Percentiles rank a stretch among this genome's conserved stretches.
These are phyloP conservation scores for Cyrtodaria siliqua DNA, from an alignment of 2,888 invertebrate species.

Conservation along the genomic window DNA sequence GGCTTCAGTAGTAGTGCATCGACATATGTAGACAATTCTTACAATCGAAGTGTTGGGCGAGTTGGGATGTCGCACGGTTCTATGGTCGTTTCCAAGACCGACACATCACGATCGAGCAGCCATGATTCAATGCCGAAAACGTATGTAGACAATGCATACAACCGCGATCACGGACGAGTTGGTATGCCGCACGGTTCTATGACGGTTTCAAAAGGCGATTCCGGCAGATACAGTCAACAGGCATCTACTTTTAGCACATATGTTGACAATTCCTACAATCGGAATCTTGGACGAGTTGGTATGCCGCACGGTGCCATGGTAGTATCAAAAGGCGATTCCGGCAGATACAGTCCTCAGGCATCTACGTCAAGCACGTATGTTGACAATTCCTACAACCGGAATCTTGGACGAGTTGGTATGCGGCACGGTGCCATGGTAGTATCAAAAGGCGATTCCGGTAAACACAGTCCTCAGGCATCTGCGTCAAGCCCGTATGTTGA, in stretches of 20 bases:
- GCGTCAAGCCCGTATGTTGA: constrained; percentile 24
- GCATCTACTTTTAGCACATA: constrained; percentile 10
- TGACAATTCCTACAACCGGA: constrained; percentile 52
- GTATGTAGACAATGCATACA: constrained; percentile 42
- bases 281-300: constrained; percentile 53
- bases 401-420: constrained; percentile 51
- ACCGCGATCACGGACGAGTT: constrained; percentile 32
- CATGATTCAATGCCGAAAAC: constrained; percentile 7
- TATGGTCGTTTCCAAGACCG: too few species aligned
- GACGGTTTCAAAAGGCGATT: constrained; percentile 19
- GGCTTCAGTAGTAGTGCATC: too few species aligned
- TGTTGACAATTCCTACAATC: constrained; percentile 52
- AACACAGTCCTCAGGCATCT: not conserved
- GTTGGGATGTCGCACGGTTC: constrained; percentile 10
- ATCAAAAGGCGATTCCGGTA: constrained; percentile 12
- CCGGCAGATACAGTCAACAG: too few species aligned
- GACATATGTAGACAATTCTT: too few species aligned
- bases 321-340: constrained; percentile 10
- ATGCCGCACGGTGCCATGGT: constrained; percentile 46
- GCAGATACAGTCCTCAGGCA: too few species aligned
- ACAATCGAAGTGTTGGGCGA: constrained; percentile 25
- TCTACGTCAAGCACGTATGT: constrained; percentile 22
- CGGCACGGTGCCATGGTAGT: constrained; percentile 43
- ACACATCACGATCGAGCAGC: too few species aligned
- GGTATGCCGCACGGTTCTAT: constrained; percentile 38